phyloP scores from a whole-genome alignment of 2,113 vertebrate species.

The Bambusicola thoracicus region DNA sequence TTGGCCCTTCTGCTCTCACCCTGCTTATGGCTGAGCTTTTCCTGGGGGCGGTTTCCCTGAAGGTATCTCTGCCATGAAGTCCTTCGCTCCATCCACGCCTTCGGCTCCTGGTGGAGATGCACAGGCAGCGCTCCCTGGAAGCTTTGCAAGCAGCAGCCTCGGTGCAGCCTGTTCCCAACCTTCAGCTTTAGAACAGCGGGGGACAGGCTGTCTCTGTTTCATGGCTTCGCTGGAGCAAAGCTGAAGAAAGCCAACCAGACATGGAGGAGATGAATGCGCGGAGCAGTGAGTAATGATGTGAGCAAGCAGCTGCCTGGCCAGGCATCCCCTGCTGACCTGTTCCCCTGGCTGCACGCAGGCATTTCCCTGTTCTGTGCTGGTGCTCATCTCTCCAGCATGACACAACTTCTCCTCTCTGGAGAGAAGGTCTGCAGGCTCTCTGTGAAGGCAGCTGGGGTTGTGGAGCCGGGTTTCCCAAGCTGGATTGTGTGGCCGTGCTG shows the following conservation, averaged over 20 bases:
- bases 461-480: not conserved
- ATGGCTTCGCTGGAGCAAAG: not conserved
- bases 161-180: not conserved
- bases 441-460: not conserved
- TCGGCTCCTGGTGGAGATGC: not conserved
- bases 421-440: not conserved
- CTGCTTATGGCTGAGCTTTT: not conserved
- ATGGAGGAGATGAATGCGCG: not conserved
- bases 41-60: not conserved
- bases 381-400: not conserved
- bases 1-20: not conserved
- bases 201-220: not conserved
- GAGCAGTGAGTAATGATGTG: slow-evolving; percentile 31
- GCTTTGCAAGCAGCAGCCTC: not conserved
- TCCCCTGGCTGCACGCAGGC: not conserved
- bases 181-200: not conserved
- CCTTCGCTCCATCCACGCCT: not conserved
- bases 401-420: not conserved
- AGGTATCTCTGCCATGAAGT: not conserved
- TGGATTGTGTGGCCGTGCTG: not conserved
- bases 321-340: slow-evolving; percentile 26
- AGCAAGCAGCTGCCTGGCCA: slow-evolving; percentile 45
- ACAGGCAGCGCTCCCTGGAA: not conserved
- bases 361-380: not conserved
- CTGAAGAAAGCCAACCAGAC: not conserved